Percentiles rank a stretch among this genome's conserved stretches.
Conservation (phyloP, 2,113 vertebrate species). For the Callorhinus ursinus region DNA sequence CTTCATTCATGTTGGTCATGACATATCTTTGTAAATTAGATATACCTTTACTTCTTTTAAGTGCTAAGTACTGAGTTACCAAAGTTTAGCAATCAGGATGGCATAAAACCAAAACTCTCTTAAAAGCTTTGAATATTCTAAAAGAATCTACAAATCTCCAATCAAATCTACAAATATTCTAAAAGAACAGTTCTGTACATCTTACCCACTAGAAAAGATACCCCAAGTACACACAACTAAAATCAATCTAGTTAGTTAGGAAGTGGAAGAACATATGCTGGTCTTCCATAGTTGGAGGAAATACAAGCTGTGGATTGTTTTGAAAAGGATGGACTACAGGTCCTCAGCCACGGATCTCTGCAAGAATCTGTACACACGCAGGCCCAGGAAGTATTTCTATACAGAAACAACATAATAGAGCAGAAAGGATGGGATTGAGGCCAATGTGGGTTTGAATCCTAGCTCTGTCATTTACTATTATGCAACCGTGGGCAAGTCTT, state of each 20-base stretch:
- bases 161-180: neutral
- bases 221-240: neutral
- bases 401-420: neutral
- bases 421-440: neutral
- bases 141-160: neutral
- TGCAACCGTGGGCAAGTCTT: neutral
- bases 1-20: neutral
- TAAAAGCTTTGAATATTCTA: slow-evolving; percentile 29
- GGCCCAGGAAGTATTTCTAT: neutral
- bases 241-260: neutral
- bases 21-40: slow-evolving; percentile 21
- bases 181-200: slow-evolving; percentile 15
- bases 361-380: neutral
- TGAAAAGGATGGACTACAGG: neutral
- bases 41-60: neutral
- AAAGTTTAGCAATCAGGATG: slow-evolving; percentile 27
- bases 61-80: neutral
- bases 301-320: neutral
- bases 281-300: neutral
- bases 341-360: neutral
- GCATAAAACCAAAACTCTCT: neutral
- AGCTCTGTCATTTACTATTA: neutral
- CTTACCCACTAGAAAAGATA: neutral
- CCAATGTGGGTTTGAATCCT: neutral
- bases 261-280: neutral